A percentile compares a stretch with the other conserved stretches of the same genome.
phyloP scores from a whole-genome alignment of 2,888 invertebrate genomes.

The Thyatira batis region DNA sequence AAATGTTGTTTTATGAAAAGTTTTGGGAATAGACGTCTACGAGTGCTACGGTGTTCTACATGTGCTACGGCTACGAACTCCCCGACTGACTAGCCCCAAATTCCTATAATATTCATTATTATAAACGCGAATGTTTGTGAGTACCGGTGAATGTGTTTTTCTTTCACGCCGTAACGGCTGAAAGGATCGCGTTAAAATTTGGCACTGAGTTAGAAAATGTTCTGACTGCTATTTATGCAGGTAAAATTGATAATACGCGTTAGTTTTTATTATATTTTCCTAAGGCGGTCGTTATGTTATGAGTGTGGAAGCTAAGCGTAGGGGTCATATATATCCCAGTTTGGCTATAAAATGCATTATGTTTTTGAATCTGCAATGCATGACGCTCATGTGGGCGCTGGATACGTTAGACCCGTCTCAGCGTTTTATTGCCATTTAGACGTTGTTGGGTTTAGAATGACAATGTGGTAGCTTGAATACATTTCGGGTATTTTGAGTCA shows the following conservation, averaged over 20 bases:
- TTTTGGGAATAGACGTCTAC: background rate
- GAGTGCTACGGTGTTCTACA: background rate
- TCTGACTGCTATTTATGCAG: too few relatives aligned
- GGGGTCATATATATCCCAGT: background rate
- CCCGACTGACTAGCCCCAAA: constrained; percentile 7
- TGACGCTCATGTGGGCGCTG: constrained; percentile 36
- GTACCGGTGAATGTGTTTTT: too few relatives aligned
- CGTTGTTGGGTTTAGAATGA: constrained; percentile 36
- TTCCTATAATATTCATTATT: constrained; percentile 28
- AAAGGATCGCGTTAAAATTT: too few relatives aligned
- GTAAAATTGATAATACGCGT: too few relatives aligned
- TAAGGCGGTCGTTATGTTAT: too few relatives aligned
- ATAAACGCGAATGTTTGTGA: too few relatives aligned
- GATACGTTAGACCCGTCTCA: constrained; percentile 14
- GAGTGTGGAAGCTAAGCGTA: background rate
- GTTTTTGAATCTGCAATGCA: constrained; percentile 53
- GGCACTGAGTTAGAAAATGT: too few relatives aligned
- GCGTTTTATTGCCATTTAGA: constrained; percentile 39
- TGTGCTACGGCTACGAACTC: background rate
- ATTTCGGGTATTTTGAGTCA: background rate
- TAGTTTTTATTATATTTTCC: too few relatives aligned
- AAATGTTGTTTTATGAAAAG: too few relatives aligned
- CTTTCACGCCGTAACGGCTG: too few relatives aligned
- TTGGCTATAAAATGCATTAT: constrained; percentile 34
- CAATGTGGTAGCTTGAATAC: constrained; percentile 17